These are phyloP conservation scores for Siniperca obscura DNA, from an alignment of 2,797 vertebrate species.

Conservation along the genomic window DNA sequence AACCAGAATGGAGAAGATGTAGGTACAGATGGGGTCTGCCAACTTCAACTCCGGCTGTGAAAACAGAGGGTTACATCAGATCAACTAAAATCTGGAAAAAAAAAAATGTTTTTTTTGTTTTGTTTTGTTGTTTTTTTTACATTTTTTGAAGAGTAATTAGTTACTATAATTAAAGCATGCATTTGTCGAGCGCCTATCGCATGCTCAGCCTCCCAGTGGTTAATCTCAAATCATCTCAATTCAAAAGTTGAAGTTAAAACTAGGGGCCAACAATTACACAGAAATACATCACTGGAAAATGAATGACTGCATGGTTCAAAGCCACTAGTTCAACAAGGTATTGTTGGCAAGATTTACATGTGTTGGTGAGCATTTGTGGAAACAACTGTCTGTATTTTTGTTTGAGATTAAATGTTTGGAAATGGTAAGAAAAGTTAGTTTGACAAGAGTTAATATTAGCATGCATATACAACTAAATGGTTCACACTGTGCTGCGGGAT, in stretches of 20 bases:
- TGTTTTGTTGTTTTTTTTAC: background rate
- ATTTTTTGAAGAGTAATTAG: background rate
- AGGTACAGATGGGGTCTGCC: conserved; percentile 97
- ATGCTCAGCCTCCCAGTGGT: background rate
- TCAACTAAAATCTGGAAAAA: background rate
- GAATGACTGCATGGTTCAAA: background rate
- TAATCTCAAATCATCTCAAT: background rate
- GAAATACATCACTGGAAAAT: background rate
- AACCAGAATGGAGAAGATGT: conserved; percentile 95
- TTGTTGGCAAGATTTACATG: background rate
- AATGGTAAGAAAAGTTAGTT: background rate
- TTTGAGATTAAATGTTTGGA: background rate
- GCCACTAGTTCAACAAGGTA: background rate
- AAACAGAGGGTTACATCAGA: conserved; percentile 42
- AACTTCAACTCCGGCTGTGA: conserved; percentile 96
- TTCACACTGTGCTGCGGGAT: background rate
- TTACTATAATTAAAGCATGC: background rate
- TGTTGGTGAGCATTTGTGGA: background rate
- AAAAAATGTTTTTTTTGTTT: too few species aligned
- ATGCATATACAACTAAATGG: background rate
- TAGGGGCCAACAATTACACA: background rate
- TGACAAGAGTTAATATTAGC: background rate
- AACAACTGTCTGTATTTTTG: background rate
- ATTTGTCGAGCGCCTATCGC: background rate
- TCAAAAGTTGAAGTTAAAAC: background rate